These are phyloP conservation scores for Larimichthys polyactis DNA, from an alignment of 2,113 vertebrate species.

Conservation along the genomic window DNA sequence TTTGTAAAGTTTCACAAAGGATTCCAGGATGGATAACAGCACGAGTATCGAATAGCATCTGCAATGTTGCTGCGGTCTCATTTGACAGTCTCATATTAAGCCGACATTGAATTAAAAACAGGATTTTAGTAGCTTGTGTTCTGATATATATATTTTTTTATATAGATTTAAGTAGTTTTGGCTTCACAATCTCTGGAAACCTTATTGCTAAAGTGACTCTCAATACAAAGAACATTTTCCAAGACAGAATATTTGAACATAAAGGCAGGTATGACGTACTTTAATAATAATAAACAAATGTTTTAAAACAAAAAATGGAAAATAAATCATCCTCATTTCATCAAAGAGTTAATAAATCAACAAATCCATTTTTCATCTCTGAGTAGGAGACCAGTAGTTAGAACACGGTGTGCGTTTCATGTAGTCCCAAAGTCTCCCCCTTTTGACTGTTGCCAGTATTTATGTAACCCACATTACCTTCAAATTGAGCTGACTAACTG, in stretches of 20 bases:
- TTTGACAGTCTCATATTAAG: background rate
- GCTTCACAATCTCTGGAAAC: conserved; percentile 3
- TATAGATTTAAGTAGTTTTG: conserved; percentile 27
- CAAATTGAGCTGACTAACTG: conserved; percentile 63
- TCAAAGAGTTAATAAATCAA: conserved; percentile 35
- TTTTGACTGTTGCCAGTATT: conserved; percentile 41
- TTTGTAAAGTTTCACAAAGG: background rate
- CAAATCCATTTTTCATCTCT: conserved; percentile 2
- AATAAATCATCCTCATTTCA: background rate
- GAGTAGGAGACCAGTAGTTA: conserved; percentile 19
- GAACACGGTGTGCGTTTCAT: conserved; percentile 43
- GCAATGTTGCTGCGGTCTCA: background rate
- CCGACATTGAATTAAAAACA: background rate
- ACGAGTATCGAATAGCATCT: background rate
- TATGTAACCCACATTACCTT: conserved; percentile 64
- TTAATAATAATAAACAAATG: conserved; percentile 17
- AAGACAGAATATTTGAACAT: conserved; percentile 5
- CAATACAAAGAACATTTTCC: conserved; percentile 3
- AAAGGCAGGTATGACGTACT: background rate
- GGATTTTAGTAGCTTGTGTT: background rate
- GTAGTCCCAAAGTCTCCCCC: conserved; percentile 39
- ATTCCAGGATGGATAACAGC: background rate
- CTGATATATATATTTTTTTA: background rate
- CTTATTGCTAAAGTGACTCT: conserved; percentile 7
- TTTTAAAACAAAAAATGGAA: conserved; percentile 7